Evolutionary conservation across 2,888 invertebrate genomes (phyloP).

Genomic region (Beris chalybata): DNA sequence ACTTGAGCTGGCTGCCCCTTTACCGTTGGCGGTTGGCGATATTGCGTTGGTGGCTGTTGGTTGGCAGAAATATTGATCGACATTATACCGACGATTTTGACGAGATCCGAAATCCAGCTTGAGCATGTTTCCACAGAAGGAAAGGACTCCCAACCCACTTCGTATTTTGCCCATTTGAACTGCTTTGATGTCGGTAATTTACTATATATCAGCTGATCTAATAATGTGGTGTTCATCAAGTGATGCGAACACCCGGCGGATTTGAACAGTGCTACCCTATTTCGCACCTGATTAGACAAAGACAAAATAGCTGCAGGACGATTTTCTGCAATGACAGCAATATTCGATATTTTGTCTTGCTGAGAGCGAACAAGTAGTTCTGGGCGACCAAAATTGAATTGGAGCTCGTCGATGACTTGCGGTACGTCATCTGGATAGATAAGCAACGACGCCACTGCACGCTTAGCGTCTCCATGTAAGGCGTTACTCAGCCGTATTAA

Average conservation of each 20-base stretch:
- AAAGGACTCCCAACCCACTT: not conserved
- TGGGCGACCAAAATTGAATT: slow-evolving; percentile 41
- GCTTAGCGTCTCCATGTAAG: slow-evolving; percentile 4
- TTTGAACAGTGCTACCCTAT: not conserved
- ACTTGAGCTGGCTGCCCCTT: not conserved
- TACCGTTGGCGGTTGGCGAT: too few species aligned
- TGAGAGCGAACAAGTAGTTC: slow-evolving; percentile 39
- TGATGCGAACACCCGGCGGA: not conserved
- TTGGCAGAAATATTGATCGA: not conserved
- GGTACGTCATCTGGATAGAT: slow-evolving; percentile 10
- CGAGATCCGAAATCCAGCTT: not conserved
- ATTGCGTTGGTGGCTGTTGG: not conserved
- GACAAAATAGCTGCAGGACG: slow-evolving; percentile 33
- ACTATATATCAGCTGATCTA: slow-evolving; percentile 5
- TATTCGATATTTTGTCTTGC: slow-evolving; percentile 36
- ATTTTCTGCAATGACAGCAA: slow-evolving; percentile 36
- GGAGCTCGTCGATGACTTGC: slow-evolving; percentile 34
- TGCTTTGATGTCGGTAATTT: slow-evolving; percentile 1
- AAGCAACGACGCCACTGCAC: not conserved
- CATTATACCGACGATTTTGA: slow-evolving; percentile 4
- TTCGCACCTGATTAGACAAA: slow-evolving; percentile 4
- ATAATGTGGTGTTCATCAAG: not conserved
- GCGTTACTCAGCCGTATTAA: slow-evolving; percentile 20
- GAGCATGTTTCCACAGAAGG: not conserved
- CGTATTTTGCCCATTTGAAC: slow-evolving; percentile 7